These are phyloP conservation scores for Anhinga anhinga DNA, from an alignment of 2,113 vertebrate genomes.

Conservation along the genomic window DNA sequence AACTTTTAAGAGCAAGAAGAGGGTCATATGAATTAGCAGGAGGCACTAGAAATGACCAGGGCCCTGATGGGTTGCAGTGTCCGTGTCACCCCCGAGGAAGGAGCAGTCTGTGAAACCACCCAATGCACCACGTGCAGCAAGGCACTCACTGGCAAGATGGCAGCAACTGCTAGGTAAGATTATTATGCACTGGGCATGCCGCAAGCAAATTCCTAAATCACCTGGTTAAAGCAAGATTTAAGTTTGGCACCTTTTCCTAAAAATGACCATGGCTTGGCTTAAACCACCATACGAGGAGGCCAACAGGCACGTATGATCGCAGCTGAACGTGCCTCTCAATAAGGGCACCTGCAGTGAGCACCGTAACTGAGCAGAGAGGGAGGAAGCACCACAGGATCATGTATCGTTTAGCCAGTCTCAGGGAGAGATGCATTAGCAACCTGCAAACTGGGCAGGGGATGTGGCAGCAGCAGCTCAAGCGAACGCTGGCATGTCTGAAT, in stretches of 20 bases:
- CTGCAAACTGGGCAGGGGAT: background rate
- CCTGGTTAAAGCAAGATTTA: background rate
- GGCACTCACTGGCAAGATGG: background rate
- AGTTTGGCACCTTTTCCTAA: background rate
- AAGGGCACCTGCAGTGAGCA: background rate
- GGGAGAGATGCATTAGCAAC: background rate
- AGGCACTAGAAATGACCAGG: background rate
- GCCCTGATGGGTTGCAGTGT: rapidly evolving
- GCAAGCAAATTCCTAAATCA: background rate
- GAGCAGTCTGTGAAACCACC: background rate
- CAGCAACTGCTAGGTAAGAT: background rate
- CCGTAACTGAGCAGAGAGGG: background rate
- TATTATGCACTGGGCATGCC: background rate
- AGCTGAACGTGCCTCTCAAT: background rate
- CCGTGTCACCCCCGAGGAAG: background rate
- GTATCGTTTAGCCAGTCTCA: background rate
- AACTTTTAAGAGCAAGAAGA: background rate
- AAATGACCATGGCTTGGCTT: background rate
- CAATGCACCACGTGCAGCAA: rapidly evolving
- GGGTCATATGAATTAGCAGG: background rate
- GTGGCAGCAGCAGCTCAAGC: background rate
- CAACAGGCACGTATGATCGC: background rate
- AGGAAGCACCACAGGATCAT: background rate
- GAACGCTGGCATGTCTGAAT: background rate
- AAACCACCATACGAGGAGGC: background rate